phyloP scores from a whole-genome alignment of 2,888 invertebrate species.

The Pristionchus exspectatus region DNA sequence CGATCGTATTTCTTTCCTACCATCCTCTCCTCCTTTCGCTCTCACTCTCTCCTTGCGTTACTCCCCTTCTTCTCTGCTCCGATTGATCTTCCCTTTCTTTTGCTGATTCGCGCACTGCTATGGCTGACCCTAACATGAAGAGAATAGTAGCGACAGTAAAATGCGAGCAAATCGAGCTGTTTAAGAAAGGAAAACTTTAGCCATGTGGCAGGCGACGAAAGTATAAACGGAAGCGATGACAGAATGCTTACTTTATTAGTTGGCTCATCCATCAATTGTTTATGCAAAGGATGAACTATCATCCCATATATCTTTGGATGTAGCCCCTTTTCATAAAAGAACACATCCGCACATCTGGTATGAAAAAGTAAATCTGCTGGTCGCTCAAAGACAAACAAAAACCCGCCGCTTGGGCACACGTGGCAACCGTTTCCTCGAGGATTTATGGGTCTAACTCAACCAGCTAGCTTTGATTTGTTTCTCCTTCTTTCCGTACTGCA shows the following conservation, averaged over 20 bases:
- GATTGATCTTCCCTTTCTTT: slow-evolving; percentile 24
- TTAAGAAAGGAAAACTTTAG: no score
- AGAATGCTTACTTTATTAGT: not conserved
- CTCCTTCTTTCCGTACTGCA: not conserved
- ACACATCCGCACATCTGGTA: not conserved
- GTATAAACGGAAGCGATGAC: not conserved
- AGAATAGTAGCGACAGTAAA: slow-evolving; percentile 22
- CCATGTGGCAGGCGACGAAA: not conserved
- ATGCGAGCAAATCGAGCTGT: not conserved
- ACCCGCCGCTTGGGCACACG: not conserved
- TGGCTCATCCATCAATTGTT: not conserved
- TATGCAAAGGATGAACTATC: not conserved
- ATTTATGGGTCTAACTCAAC: slow-evolving; percentile 5
- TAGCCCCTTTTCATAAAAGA: not conserved
- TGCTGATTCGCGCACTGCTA: slow-evolving; percentile 38
- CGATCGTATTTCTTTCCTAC: slow-evolving; percentile 2
- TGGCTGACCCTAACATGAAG: slow-evolving; percentile 28
- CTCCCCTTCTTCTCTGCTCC: slow-evolving; percentile 22
- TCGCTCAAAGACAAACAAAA: slow-evolving; percentile 26
- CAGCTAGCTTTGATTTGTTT: not conserved
- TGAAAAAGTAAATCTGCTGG: not conserved
- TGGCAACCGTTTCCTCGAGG: not conserved
- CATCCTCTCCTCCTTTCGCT: not conserved
- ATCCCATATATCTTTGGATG: not conserved
- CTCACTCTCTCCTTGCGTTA: slow-evolving; percentile 13